Percentiles rank a stretch among this genome's conserved stretches.
Conservation (phyloP, 2,888 invertebrate genomes). For the Lapara coniferarum region DNA sequence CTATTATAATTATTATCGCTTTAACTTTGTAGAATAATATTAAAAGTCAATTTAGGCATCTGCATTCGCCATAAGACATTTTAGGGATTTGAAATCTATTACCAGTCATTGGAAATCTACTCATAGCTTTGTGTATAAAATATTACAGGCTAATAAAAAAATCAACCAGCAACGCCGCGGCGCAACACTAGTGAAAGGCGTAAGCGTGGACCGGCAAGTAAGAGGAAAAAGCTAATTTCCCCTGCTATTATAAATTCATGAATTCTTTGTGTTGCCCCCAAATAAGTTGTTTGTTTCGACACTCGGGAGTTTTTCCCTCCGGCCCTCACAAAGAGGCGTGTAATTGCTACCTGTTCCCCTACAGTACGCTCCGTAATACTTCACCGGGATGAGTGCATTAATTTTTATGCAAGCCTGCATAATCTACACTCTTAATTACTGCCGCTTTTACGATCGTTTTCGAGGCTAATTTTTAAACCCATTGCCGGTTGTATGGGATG, state of each 20-base stretch:
- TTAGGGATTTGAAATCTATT: too few relatives aligned
- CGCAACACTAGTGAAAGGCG: neutral
- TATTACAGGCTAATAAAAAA: slow-evolving; percentile 24
- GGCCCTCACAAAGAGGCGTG: slow-evolving; percentile 52
- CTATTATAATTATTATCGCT: too few relatives aligned
- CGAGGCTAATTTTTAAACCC: neutral
- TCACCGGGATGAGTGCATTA: slow-evolving; percentile 39
- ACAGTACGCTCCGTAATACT: neutral
- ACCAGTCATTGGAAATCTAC: too few relatives aligned
- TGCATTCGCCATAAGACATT: too few relatives aligned
- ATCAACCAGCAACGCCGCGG: neutral
- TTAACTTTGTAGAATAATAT: too few relatives aligned
- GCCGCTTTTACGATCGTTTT: slow-evolving; percentile 15
- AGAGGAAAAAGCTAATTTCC: slow-evolving; percentile 74
- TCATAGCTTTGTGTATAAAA: neutral
- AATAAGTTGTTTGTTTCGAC: slow-evolving; percentile 78
- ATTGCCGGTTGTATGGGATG: too few relatives aligned
- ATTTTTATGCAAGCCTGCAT: slow-evolving; percentile 37
- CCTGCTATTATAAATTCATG: slow-evolving; percentile 77
- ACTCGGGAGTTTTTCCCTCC: slow-evolving; percentile 53
- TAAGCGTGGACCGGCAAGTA: slow-evolving; percentile 19
- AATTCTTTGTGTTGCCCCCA: slow-evolving; percentile 69
- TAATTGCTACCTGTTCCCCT: slow-evolving; percentile 55
- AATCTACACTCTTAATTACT: slow-evolving; percentile 21
- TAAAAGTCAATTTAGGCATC: too few relatives aligned